A percentile compares a stretch with the other conserved stretches of the same genome.
phyloP scores from a whole-genome alignment of 2,888 invertebrate genomes.

The Lamproptera curius region DNA sequence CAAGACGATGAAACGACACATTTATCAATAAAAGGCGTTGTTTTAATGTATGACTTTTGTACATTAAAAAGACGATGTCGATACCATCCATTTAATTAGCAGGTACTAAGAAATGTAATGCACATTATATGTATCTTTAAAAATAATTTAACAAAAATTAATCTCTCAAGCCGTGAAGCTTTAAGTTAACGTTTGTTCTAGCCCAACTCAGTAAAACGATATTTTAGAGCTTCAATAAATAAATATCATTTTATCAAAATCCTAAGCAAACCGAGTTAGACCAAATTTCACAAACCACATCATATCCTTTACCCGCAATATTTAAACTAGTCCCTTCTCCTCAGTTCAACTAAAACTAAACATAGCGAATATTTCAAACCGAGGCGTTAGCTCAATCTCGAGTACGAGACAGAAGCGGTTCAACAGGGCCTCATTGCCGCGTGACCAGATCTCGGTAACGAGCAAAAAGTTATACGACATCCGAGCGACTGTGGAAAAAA shows the following conservation, averaged over 20 bases:
- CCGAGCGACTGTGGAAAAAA: conserved; percentile 44
- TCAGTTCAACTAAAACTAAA: no score
- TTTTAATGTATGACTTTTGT: not conserved
- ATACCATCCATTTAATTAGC: not conserved
- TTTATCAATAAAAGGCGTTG: not conserved
- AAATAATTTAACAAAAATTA: not conserved
- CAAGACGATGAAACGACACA: not conserved
- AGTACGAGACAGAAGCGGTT: conserved; percentile 35
- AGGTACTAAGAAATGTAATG: not conserved
- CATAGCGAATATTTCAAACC: not conserved
- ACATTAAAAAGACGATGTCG: not conserved
- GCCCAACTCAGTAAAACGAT: not conserved
- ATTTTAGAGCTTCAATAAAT: no score
- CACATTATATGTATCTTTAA: not conserved
- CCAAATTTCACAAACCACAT: not conserved
- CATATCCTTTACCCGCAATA: not conserved
- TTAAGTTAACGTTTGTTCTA: not conserved
- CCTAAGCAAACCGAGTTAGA: no score
- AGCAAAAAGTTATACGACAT: conserved; percentile 69
- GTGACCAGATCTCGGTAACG: conserved; percentile 66
- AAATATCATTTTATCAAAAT: not conserved
- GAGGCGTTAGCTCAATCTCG: conserved; percentile 5
- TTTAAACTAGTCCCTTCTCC: no score
- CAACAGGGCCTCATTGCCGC: conserved; percentile 53
- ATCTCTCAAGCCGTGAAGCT: not conserved